phyloP scores from a whole-genome alignment of 2,113 vertebrate genomes.

The Stegostoma tigrinum region DNA sequence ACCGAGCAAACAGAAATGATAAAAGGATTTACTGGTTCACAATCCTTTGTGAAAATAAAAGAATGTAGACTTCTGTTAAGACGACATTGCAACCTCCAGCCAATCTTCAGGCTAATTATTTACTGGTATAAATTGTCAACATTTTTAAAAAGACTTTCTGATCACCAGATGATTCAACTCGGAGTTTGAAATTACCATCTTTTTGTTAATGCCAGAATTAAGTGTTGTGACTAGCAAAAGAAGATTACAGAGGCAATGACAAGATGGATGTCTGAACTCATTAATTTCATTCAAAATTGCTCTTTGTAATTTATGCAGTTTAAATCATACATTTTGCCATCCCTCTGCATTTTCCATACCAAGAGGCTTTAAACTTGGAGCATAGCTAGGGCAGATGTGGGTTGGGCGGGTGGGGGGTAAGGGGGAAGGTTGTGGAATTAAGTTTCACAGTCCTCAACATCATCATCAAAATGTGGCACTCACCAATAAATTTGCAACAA shows the following conservation, averaged over 20 bases:
- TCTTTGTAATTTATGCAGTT: conserved; percentile 50
- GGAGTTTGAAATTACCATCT: conserved; percentile 48
- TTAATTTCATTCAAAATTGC: conserved; percentile 56
- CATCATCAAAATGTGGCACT: neutral
- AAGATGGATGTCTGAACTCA: conserved; percentile 55
- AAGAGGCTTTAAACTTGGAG: conserved; percentile 42
- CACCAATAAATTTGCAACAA: neutral
- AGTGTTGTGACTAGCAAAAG: conserved; percentile 51
- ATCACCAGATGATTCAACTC: conserved; percentile 39
- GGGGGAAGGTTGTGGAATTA: neutral
- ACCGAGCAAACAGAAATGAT: conserved; percentile 44
- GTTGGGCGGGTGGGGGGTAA: neutral
- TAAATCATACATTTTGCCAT: conserved; percentile 54
- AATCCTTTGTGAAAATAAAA: conserved; percentile 44
- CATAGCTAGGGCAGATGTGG: conserved; percentile 24
- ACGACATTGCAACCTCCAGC: conserved; percentile 43
- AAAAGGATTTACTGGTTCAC: conserved; percentile 50
- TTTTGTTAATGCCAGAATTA: conserved; percentile 51
- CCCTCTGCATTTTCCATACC: conserved; percentile 50
- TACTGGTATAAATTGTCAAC: conserved; percentile 39
- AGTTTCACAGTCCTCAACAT: conserved; percentile 25
- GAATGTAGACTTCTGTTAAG: conserved; percentile 40
- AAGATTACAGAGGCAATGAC: conserved; percentile 54
- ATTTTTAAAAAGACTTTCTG: conserved; percentile 36
- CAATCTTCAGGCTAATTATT: conserved; percentile 39